Evolutionary conservation across 2,888 invertebrate species (phyloP), one percentile per base, ranked within the genome.

Genomic region (Rhodophaea formosa): DNA sequence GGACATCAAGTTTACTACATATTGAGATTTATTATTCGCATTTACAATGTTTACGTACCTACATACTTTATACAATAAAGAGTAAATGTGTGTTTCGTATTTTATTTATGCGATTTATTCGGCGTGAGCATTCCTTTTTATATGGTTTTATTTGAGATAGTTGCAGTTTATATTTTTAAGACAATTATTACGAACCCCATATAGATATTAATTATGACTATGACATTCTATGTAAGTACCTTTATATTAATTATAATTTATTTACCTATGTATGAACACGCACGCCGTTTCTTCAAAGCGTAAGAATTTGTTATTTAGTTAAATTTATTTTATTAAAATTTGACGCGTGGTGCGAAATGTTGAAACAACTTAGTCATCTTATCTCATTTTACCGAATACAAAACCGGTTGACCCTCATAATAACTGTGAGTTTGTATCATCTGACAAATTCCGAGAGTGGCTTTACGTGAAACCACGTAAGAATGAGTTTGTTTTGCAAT

Each of bases 391-490:
- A 46, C 23, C n/a, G 12, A 35, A 51, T 12, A 35, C 15, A 35
- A 17, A 51, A 39, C 51, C 12, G 51, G 51, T 51, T 35, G 16
- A 17, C 49, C 35, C 49, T 16, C 49, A 51, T 51, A 51, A 51
- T 32, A 51, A 32, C 8, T 10, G 32, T 32, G 15, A 32, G 2
- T 51, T 12, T 51, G 51, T 15, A 35, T 51, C 51, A 51, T 35
- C 16, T 10, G 16, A 10, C 6, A 51, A 35, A 39, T 35, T 16
- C 35, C 17, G 17, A 35, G 35, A 51, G 35, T 15, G 35, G 12
- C n/a, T 51, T 51, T 39, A 51, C 12, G 51, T 51, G n/a, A 35
- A 51, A 35, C 30, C 7, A 35, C n/a, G 16, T 51, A 51, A 51
- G 51, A 32, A 15, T 35, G 12, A 39, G 12, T 35, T 35, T 12